phyloP scores from a whole-genome alignment of 2,797 vertebrate genomes.

The Rousettus madagascariensis region DNA sequence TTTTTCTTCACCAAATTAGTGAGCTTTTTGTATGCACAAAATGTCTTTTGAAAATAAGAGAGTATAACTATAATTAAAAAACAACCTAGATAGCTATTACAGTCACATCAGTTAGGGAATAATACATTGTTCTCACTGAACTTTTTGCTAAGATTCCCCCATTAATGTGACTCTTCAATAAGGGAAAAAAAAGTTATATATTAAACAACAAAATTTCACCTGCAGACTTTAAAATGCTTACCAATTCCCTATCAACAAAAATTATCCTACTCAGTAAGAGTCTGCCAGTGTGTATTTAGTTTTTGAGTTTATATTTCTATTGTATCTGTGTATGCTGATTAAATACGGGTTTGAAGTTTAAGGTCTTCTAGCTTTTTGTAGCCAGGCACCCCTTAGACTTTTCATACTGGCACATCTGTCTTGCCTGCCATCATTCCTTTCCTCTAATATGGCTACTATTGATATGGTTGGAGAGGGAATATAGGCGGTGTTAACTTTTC shows the following conservation, averaged over 20 bases:
- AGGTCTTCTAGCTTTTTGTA: neutral
- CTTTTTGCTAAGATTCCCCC: neutral
- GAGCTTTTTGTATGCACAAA: neutral
- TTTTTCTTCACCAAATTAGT: neutral
- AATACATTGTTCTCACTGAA: neutral
- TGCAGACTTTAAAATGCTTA: neutral
- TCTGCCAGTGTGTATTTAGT: neutral
- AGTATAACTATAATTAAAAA: constrained; percentile 44
- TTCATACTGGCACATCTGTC: neutral
- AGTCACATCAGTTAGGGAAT: neutral
- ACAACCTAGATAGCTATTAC: neutral
- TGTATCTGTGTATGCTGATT: neutral
- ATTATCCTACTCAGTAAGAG: neutral
- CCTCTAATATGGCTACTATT: neutral
- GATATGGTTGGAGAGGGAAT: neutral
- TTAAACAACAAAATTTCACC: neutral
- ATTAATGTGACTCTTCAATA: neutral
- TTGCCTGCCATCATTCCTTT: neutral
- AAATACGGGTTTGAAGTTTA: neutral
- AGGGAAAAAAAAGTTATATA: neutral
- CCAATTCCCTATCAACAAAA: neutral
- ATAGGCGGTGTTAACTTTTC: neutral
- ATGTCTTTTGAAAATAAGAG: constrained; percentile 51
- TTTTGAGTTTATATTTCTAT: neutral
- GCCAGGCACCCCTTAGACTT: neutral